Conservation (phyloP, 2,113 vertebrate species). For the Piprites chloris region DNA sequence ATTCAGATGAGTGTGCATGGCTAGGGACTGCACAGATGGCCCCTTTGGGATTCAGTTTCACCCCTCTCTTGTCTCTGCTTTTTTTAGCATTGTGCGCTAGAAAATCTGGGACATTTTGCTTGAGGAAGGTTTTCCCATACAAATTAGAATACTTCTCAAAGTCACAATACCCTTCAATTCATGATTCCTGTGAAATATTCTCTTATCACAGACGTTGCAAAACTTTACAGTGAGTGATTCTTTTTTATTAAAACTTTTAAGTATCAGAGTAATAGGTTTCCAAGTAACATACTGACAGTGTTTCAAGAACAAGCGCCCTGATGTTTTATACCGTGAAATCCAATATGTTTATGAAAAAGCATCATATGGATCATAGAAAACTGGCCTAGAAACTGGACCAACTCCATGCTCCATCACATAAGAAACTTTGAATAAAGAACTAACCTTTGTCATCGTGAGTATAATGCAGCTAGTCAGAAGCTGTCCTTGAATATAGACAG, state of each 20-base stretch:
- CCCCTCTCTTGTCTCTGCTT: background rate
- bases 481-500: background rate
- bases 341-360: background rate
- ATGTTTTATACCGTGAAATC: fast-evolving
- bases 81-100: background rate
- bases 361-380: background rate
- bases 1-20: background rate
- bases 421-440: background rate
- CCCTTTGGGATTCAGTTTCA: background rate
- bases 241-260: background rate
- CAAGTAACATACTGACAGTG: background rate
- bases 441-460: background rate
- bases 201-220: background rate
- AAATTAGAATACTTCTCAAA: background rate
- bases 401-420: fast-evolving
- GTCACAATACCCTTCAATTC: background rate
- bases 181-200: background rate
- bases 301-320: background rate
- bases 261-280: background rate
- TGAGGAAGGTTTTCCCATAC: background rate
- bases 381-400: background rate
- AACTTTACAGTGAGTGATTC: background rate
- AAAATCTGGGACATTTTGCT: background rate
- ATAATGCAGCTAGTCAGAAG: background rate
- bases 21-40: background rate